Conservation (phyloP, 2,113 vertebrate genomes). For the Melierax canorus region DNA sequence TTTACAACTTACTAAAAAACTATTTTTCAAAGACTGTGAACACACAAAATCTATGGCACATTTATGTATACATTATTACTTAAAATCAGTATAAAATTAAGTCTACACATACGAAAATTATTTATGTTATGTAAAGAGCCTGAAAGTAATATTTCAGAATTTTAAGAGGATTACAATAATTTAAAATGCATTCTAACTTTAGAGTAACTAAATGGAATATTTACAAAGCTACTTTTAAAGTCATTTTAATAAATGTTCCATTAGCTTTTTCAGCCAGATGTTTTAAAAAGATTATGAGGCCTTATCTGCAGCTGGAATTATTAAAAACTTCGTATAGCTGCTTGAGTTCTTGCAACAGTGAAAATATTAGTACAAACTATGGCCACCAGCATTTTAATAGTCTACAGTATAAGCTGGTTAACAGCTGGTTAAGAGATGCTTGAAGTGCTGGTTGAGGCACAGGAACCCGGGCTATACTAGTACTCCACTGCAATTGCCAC, state of each 20-base stretch:
- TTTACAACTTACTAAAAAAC: conserved; percentile 75
- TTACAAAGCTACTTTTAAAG: conserved; percentile 48
- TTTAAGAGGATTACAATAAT: conserved; percentile 53
- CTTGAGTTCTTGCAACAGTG: neutral
- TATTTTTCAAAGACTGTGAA: conserved; percentile 60
- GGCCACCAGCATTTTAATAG: neutral
- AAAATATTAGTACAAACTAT: neutral
- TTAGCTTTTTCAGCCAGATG: neutral
- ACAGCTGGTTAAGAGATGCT: neutral
- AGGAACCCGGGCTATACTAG: neutral
- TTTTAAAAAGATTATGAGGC: neutral
- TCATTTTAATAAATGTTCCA: conserved; percentile 11
- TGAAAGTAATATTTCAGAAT: conserved; percentile 51
- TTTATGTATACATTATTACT: conserved; percentile 59
- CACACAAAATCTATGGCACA: conserved; percentile 73
- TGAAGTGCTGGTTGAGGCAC: neutral
- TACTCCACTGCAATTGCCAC: neutral
- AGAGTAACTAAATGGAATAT: conserved; percentile 33
- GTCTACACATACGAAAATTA: conserved; percentile 41
- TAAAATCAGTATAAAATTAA: conserved; percentile 67
- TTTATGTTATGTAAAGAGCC: conserved; percentile 31
- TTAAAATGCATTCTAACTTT: conserved; percentile 46
- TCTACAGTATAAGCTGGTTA: neutral
- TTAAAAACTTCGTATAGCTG: neutral
- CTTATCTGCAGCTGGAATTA: neutral